Percentiles rank a stretch among this genome's conserved stretches.
Evolutionary conservation across 2,888 invertebrate genomes (phyloP).

Genomic region (Brachylomia viminalis): DNA sequence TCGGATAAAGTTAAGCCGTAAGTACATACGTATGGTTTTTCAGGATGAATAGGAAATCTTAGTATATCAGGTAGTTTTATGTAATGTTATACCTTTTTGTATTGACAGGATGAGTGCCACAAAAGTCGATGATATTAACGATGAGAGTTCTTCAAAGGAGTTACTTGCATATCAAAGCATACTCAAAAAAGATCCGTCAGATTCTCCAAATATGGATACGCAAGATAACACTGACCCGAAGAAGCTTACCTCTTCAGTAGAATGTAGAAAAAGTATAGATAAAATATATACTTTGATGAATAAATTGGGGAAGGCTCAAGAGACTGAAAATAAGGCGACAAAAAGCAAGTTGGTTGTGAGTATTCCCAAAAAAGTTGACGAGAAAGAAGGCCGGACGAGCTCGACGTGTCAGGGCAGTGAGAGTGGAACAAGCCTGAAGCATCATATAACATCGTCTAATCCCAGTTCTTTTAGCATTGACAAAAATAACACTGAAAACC

Average conservation of each 20-base stretch:
- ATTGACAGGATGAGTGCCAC: constrained; percentile 31
- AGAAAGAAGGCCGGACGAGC: constrained; percentile 56
- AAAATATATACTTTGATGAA: constrained; percentile 84
- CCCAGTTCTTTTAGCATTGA: constrained; percentile 78
- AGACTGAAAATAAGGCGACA: constrained; percentile 56
- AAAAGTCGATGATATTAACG: constrained; percentile 21
- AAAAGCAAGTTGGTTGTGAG: constrained; percentile 59
- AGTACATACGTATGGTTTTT: constrained; percentile 28
- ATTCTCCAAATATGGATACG: constrained; percentile 60
- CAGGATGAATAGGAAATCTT: not conserved
- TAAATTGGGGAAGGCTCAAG: constrained; percentile 71
- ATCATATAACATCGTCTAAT: constrained; percentile 76
- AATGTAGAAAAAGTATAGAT: constrained; percentile 85
- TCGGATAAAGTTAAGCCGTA: constrained; percentile 50
- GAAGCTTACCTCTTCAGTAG: constrained; percentile 69
- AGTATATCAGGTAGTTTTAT: not conserved
- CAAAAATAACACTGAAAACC: constrained; percentile 64
- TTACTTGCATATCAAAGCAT: constrained; percentile 49
- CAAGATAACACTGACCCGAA: constrained; percentile 63
- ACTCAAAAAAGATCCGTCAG: constrained; percentile 63
- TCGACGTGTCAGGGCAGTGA: constrained; percentile 76
- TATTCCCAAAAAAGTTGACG: constrained; percentile 50
- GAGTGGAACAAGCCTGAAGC: constrained; percentile 82
- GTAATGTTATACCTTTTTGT: not conserved
- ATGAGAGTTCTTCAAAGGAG: constrained; percentile 18